These are phyloP conservation scores for Antheraea pernyi DNA, from an alignment of 1,140 invertebrate species.

Conservation along the genomic window DNA sequence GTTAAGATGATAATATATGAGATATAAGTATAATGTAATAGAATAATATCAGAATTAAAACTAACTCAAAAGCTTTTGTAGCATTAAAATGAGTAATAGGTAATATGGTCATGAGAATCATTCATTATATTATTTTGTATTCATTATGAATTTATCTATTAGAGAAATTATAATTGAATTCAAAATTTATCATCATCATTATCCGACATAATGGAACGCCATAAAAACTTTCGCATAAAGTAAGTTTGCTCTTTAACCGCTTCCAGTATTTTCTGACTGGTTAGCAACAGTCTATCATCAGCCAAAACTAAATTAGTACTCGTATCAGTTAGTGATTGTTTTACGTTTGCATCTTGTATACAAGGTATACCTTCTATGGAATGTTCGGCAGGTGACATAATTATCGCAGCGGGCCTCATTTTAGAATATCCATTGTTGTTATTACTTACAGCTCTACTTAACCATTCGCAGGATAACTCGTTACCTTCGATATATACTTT, in stretches of 20 bases:
- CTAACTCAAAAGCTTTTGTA: no score
- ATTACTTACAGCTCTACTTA: constrained; percentile 45
- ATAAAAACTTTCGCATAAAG: constrained; percentile 37
- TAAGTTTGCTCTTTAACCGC: constrained; percentile 55
- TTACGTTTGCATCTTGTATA: constrained; percentile 20
- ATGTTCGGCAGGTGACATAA: constrained; percentile 22
- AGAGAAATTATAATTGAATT: not conserved
- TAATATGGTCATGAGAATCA: no score
- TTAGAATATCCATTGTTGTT: constrained; percentile 58
- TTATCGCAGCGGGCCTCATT: constrained; percentile 47
- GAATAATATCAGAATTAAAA: no score
- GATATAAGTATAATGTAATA: no score
- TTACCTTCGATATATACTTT: constrained; percentile 60
- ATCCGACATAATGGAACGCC: not conserved
- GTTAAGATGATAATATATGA: no score
- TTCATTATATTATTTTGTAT: no score
- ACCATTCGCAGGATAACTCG: constrained; percentile 56
- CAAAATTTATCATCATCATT: constrained; percentile 4
- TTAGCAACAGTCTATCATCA: constrained; percentile 56
- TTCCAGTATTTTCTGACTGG: constrained; percentile 58
- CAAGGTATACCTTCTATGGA: constrained; percentile 60
- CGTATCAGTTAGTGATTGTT: constrained; percentile 13
- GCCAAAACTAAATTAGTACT: constrained; percentile 19
- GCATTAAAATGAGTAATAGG: no score
- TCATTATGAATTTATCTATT: no score